phyloP scores from a whole-genome alignment of 2,888 invertebrate species.

The Drosophila yooni region DNA sequence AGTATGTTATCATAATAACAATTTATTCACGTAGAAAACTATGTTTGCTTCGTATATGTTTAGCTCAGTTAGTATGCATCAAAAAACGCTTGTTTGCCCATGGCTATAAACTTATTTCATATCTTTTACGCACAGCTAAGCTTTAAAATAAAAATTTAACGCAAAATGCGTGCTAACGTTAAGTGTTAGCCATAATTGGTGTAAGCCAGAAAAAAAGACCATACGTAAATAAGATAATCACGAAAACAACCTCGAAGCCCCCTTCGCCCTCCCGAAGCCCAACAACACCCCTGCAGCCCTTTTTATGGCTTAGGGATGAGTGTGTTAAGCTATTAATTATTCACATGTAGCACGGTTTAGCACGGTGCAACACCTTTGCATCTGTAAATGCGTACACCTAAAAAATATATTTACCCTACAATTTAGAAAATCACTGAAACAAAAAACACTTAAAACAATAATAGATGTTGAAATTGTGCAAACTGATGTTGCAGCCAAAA shows the following conservation, averaged over 20 bases:
- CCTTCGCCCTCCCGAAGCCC: neutral
- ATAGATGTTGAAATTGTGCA: neutral
- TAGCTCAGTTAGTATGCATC: neutral
- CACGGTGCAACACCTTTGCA: constrained; percentile 49
- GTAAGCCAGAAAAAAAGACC: constrained; percentile 43
- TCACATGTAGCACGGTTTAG: constrained; percentile 62
- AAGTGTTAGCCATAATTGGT: constrained; percentile 44
- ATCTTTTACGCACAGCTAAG: constrained; percentile 20
- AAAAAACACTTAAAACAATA: neutral
- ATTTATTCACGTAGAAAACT: neutral
- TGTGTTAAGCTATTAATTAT: constrained; percentile 65
- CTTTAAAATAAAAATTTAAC: constrained; percentile 11
- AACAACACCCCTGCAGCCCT: neutral
- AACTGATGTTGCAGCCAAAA: neutral
- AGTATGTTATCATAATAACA: neutral
- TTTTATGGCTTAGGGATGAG: constrained; percentile 9
- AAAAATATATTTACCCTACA: neutral
- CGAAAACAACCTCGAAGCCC: neutral
- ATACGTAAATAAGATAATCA: constrained; percentile 44
- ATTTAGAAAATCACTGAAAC: neutral
- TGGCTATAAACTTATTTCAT: constrained; percentile 17
- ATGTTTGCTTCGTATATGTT: neutral
- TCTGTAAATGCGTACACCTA: constrained; percentile 10
- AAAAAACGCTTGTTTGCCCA: constrained; percentile 9
- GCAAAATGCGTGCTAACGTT: constrained; percentile 10